phyloP scores from a whole-genome alignment of 2,797 vertebrate species.

The Anolis apletophallus region DNA sequence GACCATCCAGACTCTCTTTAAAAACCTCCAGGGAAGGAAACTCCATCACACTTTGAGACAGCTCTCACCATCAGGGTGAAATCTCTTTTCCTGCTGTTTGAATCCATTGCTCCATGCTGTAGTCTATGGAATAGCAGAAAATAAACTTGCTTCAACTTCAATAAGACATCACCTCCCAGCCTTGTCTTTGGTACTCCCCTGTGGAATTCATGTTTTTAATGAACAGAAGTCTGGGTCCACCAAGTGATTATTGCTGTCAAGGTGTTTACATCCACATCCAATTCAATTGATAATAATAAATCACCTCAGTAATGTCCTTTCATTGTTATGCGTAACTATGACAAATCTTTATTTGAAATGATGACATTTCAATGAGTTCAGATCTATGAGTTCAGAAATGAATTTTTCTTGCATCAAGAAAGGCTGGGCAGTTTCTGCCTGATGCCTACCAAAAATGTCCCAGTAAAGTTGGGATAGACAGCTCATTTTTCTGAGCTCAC shows the following conservation, averaged over 20 bases:
- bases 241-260: conserved; percentile 21
- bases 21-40: no score
- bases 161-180: no score
- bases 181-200: no score
- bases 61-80: no score
- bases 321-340: conserved; percentile 17
- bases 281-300: conserved; percentile 25
- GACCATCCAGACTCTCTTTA: no score
- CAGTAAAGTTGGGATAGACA: neutral
- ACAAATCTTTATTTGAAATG: conserved; percentile 5
- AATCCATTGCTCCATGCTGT: no score
- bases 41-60: no score
- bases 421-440: conserved; percentile 49
- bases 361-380: conserved; percentile 69
- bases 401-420: conserved; percentile 66
- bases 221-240: neutral
- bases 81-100: no score
- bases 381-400: conserved; percentile 45
- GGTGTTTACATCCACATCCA: conserved; percentile 31
- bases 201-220: neutral
- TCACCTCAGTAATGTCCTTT: conserved; percentile 9
- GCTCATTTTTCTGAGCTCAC: conserved; percentile 6
- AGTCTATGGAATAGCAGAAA: no score
- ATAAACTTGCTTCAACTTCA: no score
- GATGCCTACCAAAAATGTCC: conserved; percentile 34